Evolutionary conservation across 2,113 vertebrate genomes (phyloP).

Genomic region (Sterrhoptilus dennistouni): DNA sequence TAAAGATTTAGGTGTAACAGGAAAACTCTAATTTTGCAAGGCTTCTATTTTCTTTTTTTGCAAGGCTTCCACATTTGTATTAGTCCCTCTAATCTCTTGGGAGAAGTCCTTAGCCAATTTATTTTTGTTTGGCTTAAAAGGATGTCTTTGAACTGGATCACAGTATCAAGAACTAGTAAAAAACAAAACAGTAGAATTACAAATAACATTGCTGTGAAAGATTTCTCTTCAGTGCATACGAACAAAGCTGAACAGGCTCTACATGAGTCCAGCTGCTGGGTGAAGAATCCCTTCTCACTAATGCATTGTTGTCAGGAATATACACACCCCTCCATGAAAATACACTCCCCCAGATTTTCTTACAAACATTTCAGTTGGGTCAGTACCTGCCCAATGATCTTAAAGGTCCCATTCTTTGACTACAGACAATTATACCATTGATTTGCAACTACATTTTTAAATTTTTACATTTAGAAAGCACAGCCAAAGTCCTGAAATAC

Average conservation of each 20-base stretch:
- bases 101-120: conserved; percentile 3
- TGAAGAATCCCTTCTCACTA: conserved; percentile 44
- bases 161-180: neutral
- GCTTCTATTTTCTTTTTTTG: neutral
- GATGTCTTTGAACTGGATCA: neutral
- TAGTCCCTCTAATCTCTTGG: neutral
- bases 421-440: conserved; percentile 34
- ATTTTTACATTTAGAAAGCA: neutral
- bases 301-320: conserved; percentile 37
- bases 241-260: conserved; percentile 26
- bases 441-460: conserved; percentile 45
- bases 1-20: neutral
- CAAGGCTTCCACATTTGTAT: neutral
- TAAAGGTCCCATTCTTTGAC: conserved; percentile 37
- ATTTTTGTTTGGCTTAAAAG: neutral
- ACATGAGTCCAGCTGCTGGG: neutral
- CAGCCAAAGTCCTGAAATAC: neutral
- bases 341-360: conserved; percentile 18
- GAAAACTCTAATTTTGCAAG: neutral
- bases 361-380: neutral
- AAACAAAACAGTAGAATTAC: neutral
- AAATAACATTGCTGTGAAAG: neutral
- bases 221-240: conserved; percentile 38
- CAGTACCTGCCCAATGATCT: neutral
- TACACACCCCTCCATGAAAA: neutral